A percentile compares a stretch with the other conserved stretches of the same genome.
phyloP scores from a whole-genome alignment of 1,140 invertebrate genomes.

The Drosophila mayri region DNA sequence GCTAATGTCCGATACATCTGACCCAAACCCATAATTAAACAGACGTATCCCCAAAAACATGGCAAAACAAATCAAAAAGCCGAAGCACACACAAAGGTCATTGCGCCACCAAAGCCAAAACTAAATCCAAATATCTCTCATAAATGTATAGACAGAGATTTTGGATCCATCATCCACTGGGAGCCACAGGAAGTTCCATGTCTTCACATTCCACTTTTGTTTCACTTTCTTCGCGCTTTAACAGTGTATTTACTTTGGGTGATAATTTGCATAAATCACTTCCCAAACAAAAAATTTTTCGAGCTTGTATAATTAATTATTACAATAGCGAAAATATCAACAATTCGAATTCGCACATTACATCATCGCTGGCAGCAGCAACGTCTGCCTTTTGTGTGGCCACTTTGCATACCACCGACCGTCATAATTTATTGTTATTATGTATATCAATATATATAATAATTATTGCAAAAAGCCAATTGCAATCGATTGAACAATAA shows the following conservation, averaged over 20 bases:
- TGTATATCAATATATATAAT: background rate
- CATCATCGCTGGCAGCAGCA: slow-evolving; percentile 17
- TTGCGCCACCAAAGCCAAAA: slow-evolving; percentile 64
- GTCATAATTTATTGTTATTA: slow-evolving; percentile 61
- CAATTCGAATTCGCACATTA: slow-evolving; percentile 37
- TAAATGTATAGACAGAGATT: background rate
- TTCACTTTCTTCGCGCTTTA: slow-evolving; percentile 45
- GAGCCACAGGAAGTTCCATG: slow-evolving; percentile 27
- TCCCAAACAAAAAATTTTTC: slow-evolving; percentile 33
- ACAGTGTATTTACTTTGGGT: slow-evolving; percentile 30
- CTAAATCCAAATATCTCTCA: slow-evolving; percentile 10
- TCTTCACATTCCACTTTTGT: slow-evolving; percentile 4
- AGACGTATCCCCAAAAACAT: slow-evolving; percentile 28
- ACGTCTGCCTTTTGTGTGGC: slow-evolving; percentile 25
- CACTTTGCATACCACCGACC: slow-evolving; percentile 36
- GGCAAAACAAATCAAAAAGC: slow-evolving; percentile 32
- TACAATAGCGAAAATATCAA: slow-evolving; percentile 31
- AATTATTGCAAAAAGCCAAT: slow-evolving; percentile 45
- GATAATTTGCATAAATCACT: slow-evolving; percentile 58
- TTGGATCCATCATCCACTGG: slow-evolving; percentile 1
- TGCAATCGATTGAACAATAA: slow-evolving; percentile 58
- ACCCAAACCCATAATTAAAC: slow-evolving; percentile 58
- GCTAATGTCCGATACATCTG: slow-evolving; percentile 35
- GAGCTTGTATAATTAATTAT: slow-evolving; percentile 54
- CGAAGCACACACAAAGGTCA: slow-evolving; percentile 46